phyloP scores from a whole-genome alignment of 2,888 invertebrate genomes.

The Cerastoderma edule region DNA sequence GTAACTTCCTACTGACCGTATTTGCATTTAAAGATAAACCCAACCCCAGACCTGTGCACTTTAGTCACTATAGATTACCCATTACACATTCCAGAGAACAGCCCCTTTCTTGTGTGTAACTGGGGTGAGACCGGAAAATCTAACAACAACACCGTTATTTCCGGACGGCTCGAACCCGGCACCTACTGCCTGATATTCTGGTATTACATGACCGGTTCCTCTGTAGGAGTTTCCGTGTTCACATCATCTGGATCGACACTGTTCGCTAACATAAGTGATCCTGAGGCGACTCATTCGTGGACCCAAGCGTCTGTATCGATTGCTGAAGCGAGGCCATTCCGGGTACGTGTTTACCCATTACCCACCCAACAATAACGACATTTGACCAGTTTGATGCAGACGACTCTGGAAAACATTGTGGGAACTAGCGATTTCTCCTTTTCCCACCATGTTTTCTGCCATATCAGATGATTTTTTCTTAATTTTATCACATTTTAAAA shows the following conservation, averaged over 20 bases:
- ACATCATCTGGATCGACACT: background rate
- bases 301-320: slow-evolving; percentile 11
- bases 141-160: slow-evolving; percentile 15
- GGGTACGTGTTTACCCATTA: too few relatives aligned
- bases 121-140: background rate
- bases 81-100: slow-evolving; percentile 1
- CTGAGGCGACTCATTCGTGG: slow-evolving; percentile 4
- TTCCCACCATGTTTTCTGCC: too few relatives aligned
- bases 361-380: too few relatives aligned
- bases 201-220: slow-evolving; percentile 7
- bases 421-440: too few relatives aligned
- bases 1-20: background rate
- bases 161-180: background rate
- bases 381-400: too few relatives aligned
- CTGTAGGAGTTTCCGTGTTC: slow-evolving; percentile 4
- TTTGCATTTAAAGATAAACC: background rate
- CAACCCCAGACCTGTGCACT: background rate
- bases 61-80: background rate
- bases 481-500: background rate
- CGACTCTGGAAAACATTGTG: too few relatives aligned
- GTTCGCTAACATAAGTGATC: slow-evolving; percentile 15
- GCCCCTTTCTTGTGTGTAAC: slow-evolving; percentile 11
- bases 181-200: slow-evolving; percentile 19
- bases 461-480: background rate
- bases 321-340: background rate